Evolutionary conservation across 92 coral and sea anemone species (phyloP), one percentile per base, ranked within the genome.

Genomic region (Porites lobata): DNA sequence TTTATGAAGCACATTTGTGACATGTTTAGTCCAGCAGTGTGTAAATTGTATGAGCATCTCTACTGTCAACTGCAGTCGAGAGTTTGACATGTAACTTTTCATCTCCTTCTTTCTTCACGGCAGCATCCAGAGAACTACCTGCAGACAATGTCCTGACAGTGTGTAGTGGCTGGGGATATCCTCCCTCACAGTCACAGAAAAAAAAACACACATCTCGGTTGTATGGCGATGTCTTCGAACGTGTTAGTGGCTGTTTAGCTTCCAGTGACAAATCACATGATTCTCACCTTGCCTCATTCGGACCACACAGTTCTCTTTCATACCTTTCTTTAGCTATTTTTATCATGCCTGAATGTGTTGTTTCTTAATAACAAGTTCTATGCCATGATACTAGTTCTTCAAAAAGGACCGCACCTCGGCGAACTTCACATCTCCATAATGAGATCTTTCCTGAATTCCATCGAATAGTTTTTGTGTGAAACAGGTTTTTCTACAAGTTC

Each of bases 171-270:
- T 90, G 53, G n/a, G 54, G 89, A 80, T 85, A 80, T 8, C 76
- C 52, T 59, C 57, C 84, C 68, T 63, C 24, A 20, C 67, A 81
- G 53, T 84, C 85, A 59, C 89, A 90, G 75, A 84, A 90, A 77
- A 90, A 90, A 71, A 56, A n/a, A n/a, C 92, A 89, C 52, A 90
- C 92, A 67, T 89, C 83, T 43, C 65, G 81, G 64, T 84, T 52
- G 74, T 83, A 89, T 8, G 92, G 89, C 24, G 75, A 19, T 12
- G 86, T 89, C 72, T 83, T 77, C 15, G 92, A 84, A 65, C 92
- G 84, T n/a, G 88, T 81, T n/a, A 61, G 79, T 75, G 64, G 78
- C 61, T 51, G 50, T n/a, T n/a, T n/a, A n/a, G n/a, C n/a, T n/a
- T n/a, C n/a, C n/a, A n/a, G n/a, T n/a, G n/a, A n/a, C n/a, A n/a